Conservation (phyloP, 30 jellyfish, hydroid and myxozoan genomes). For the Cassiopea xamachana region DNA sequence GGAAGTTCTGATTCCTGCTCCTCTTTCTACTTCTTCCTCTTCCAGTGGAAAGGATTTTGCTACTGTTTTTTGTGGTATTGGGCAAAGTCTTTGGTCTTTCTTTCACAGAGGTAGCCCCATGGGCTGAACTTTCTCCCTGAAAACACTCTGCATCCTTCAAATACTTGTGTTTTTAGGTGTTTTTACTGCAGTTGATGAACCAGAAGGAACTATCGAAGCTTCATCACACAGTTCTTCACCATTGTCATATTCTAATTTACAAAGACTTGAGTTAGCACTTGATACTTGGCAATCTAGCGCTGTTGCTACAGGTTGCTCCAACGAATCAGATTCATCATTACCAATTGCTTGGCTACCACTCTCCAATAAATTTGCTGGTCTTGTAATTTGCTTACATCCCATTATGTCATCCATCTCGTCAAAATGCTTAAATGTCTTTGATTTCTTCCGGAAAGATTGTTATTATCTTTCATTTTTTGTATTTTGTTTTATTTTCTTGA, state of each 20-base stretch:
- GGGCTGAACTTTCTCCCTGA: not conserved
- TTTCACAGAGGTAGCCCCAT: not conserved
- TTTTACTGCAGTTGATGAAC: not conserved
- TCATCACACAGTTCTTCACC: not conserved
- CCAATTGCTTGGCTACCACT: not conserved
- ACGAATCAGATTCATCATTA: not conserved
- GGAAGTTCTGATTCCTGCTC: not conserved
- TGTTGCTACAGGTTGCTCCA: not conserved
- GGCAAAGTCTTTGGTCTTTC: not conserved
- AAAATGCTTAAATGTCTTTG: no score
- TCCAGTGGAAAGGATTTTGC: not conserved
- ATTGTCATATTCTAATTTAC: not conserved
- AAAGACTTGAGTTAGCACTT: not conserved
- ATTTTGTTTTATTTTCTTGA: no score
- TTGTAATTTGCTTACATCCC: no score
- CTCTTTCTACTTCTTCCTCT: not conserved
- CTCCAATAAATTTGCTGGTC: not conserved
- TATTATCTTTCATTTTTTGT: no score
- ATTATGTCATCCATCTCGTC: no score
- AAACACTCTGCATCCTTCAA: not conserved
- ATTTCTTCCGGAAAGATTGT: no score
- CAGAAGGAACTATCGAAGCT: not conserved
- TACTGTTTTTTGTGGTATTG: not conserved
- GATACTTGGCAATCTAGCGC: not conserved
- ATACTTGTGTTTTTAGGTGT: not conserved